Evolutionary conservation across 2,797 vertebrate genomes (phyloP).

Genomic region (Sebastes minor): DNA sequence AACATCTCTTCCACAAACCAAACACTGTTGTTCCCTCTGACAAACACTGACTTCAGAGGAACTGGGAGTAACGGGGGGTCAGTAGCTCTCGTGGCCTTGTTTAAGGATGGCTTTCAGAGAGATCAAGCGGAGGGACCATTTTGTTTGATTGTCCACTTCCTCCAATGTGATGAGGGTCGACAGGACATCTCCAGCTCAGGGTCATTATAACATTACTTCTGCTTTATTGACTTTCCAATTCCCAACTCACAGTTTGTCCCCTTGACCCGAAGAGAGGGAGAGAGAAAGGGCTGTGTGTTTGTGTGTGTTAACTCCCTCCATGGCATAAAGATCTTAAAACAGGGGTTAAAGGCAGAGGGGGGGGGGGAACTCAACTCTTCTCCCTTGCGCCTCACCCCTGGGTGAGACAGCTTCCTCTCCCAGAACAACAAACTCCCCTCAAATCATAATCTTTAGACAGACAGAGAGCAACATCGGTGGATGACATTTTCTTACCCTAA

Average conservation of each 20-base stretch:
- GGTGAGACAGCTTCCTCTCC: conserved; percentile 71
- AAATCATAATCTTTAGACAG: conserved; percentile 56
- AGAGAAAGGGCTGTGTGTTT: conserved; percentile 51
- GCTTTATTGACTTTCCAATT: conserved; percentile 86
- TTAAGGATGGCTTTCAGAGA: conserved; percentile 74
- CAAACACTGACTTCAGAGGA: conserved; percentile 75
- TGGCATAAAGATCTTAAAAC: conserved; percentile 76
- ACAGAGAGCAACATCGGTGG: conserved; percentile 49
- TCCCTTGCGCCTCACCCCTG: conserved; percentile 60
- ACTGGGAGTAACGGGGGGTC: conserved; percentile 72
- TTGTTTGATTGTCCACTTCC: conserved; percentile 85
- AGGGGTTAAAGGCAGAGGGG: conserved; percentile 47
- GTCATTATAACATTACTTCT: conserved; percentile 86
- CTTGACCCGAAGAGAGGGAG: conserved; percentile 71
- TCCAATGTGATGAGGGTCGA: conserved; percentile 75
- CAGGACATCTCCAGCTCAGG: conserved; percentile 78
- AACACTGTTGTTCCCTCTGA: conserved; percentile 54
- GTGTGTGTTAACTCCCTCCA: conserved; percentile 72
- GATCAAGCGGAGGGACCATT: conserved; percentile 80
- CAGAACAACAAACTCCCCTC: conserved; percentile 59
- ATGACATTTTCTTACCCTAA: conserved; percentile 49
- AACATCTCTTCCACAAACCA: conserved; percentile 65
- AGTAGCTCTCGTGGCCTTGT: conserved; percentile 68
- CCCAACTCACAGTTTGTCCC: conserved; percentile 83
- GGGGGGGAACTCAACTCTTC: conserved; percentile 61